Evolutionary conservation across 2,113 vertebrate species (phyloP), one percentile per base, ranked within the genome.

Genomic region (Sphyrna mokarran): DNA sequence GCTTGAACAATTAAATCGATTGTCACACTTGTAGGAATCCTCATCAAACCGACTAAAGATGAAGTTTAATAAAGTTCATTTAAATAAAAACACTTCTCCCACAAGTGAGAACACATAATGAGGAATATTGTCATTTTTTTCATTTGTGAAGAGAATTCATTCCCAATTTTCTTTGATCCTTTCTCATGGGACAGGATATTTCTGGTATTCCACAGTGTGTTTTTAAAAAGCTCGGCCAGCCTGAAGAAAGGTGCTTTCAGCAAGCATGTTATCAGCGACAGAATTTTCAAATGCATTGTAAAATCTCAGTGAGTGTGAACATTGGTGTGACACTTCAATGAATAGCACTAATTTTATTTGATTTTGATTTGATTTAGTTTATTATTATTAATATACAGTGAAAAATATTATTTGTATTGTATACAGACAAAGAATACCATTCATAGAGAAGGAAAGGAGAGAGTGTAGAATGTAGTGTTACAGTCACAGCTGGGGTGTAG

Each of bases 161-260:
- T 95, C 68, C 80, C 0, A 43, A 43, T 4, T 20, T 43, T 40
- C 93, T 95, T 48, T 72, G 37, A 72, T 76, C 94, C 29, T 37
- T 3, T 9, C 68, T 33, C 93, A 33, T 16, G 37, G 66, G 37
- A 70, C 14, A n/a, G 22, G 40, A 69, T 95, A 72, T 23, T 40
- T 95, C 43, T 43, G 93, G 66, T 72, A 43, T 76, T 95, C 94
- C 40, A 13, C 66, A 26, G 1, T 95, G 23, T 23, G 40, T 72
- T 95, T 58, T 4, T 40, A 29, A 18, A 20, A 63, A 40, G 18
- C n/a, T n/a, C 29, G 26, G 40, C 43, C 66, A 54, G 18, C 40
- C 7, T 95, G 94, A 48, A 76, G 94, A 95, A 72, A 95, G 69
- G 10, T 48, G 69, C 23, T 48, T 72, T 72, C 94, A 95, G 68